Base-by-base conservation (phyloP, 1,140 invertebrate genomes). In the Glossosoma conforme region DNA sequence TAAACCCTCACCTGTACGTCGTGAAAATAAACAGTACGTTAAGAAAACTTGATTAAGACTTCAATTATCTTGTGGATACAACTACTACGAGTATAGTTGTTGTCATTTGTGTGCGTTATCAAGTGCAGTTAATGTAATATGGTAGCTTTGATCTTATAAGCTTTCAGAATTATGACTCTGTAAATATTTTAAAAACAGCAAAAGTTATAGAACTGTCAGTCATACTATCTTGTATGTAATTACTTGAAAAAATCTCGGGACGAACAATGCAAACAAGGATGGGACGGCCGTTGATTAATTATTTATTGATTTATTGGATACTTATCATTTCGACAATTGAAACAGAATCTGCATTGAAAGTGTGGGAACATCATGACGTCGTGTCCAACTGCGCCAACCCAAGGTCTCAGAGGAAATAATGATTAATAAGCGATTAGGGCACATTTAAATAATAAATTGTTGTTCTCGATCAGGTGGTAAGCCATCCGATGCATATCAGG, bases 331-430 rank as follows among this genome's bases (percentile, higher is more conserved):
- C 2, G 17, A 17, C 13, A 18, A 44, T 44, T 30, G 4, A 33
- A 47, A 25, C 9, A 15, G 8, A 38, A 38, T 47, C 20, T 38
- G 24, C 17, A n/a, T 47, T 28, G 45, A 47, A 47, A 47, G 45
- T 47, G 45, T 47, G 45, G 45, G 45, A 47, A 47, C 25, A 22
- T 18, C 9, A 17, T 14, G 22, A 17, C 8, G 10, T 47, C 22
- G 45, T 47, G 45, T 42, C 24, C 20, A 14, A 4, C 17, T 13
- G 20, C 13, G 22, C 2, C 10, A 24, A 11, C 13, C 45, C 35
- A 47, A 35, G 45, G 15, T 22, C 36, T 43, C n/a, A 21, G 4
- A 11, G 36, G 15, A 6, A 4, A 15, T 15, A 17, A 18, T 15
- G 13, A 38, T 38, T 38, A 38, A 17, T 38, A 38, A 38, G 15